Conservation (phyloP, 2,113 vertebrate species). For the Butorides virescens region DNA sequence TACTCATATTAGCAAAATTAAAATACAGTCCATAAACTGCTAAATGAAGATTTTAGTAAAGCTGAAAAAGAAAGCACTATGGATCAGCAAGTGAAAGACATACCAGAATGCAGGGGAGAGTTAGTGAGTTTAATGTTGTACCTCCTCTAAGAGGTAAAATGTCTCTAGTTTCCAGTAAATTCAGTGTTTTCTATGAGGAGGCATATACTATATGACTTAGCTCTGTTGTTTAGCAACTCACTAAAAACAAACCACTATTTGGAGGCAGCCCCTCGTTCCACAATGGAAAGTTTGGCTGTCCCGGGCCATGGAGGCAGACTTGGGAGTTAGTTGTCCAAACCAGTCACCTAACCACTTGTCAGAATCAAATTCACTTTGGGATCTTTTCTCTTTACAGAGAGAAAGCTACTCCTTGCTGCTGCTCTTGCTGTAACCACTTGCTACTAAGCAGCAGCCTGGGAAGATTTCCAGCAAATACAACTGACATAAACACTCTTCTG, state of each 20-base stretch:
- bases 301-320: fast-evolving
- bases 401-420: neutral
- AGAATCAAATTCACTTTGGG: neutral
- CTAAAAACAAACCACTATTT: neutral
- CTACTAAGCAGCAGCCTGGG: neutral
- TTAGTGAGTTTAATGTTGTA: neutral
- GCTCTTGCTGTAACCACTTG: neutral
- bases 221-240: neutral
- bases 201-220: fast-evolving
- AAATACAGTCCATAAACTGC: neutral
- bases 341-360: neutral
- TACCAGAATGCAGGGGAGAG: neutral
- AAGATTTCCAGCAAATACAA: neutral
- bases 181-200: neutral
- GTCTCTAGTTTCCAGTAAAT: neutral
- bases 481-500: neutral
- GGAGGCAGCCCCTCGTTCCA: neutral
- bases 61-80: neutral
- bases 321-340: neutral
- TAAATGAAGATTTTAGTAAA: neutral
- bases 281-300: neutral
- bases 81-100: neutral
- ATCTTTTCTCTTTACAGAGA: neutral
- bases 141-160: neutral
- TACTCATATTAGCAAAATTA: neutral